Conservation (phyloP, 2,888 invertebrate genomes). For the Drosophila seclusa region DNA sequence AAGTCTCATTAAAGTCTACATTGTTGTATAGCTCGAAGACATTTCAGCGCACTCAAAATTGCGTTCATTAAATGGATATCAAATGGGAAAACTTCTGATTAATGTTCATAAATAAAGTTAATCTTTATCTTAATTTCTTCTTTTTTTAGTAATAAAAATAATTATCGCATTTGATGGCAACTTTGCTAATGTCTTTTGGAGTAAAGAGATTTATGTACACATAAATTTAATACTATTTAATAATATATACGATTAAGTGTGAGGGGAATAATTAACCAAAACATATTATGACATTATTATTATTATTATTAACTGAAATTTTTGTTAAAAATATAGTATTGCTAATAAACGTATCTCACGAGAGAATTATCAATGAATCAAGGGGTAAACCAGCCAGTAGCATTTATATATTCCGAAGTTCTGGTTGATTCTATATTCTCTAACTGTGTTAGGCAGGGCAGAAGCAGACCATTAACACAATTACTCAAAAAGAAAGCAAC, state of each 20-base stretch:
- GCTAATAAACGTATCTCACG: neutral
- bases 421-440: neutral
- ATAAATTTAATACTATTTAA: neutral
- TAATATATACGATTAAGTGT: neutral
- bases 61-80: neutral
- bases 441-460: neutral
- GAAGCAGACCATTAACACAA: neutral
- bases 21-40: constrained; percentile 4
- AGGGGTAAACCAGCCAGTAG: no score
- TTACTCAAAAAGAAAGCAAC: neutral
- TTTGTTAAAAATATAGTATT: neutral
- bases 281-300: neutral
- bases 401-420: neutral
- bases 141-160: neutral
- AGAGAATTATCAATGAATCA: neutral
- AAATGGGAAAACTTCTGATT: neutral
- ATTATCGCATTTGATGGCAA: neutral
- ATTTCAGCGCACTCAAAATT: constrained; percentile 13
- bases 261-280: neutral
- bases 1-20: constrained; percentile 28
- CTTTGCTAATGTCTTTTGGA: neutral
- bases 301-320: neutral
- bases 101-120: neutral
- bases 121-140: neutral
- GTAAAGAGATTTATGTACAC: neutral